A percentile compares a stretch with the other conserved stretches of the same genome.
phyloP scores from a whole-genome alignment of 2,888 invertebrate species.

The Cephus rjabovi region DNA sequence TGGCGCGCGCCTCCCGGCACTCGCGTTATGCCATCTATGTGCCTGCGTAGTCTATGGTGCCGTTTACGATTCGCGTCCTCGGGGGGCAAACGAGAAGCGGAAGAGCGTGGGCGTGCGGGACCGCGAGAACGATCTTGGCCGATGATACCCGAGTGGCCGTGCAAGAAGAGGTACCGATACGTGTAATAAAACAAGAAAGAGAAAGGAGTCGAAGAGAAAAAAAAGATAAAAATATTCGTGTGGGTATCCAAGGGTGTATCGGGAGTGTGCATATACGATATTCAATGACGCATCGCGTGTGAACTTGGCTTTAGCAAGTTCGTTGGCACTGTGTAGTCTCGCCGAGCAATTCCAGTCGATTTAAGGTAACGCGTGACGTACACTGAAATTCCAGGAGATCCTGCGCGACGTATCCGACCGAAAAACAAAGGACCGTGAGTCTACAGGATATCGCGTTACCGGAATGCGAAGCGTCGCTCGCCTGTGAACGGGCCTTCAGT shows the following conservation, averaged over 20 bases:
- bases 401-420: background rate
- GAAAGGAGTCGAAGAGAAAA: background rate
- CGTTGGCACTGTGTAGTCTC: background rate
- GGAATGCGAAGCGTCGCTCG: background rate
- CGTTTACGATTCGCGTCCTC: background rate
- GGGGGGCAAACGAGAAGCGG: conserved; percentile 33
- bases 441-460: background rate
- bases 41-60: background rate
- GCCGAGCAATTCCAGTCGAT: background rate
- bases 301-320: background rate
- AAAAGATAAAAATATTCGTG: background rate
- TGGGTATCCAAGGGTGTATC: background rate
- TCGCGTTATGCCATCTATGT: background rate
- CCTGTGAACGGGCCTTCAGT: conserved; percentile 15
- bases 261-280: background rate
- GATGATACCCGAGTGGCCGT: background rate
- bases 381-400: conserved; percentile 15
- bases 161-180: background rate
- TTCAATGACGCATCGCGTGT: background rate
- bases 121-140: background rate
- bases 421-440: background rate
- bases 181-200: background rate
- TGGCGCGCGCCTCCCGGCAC: background rate
- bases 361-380: background rate
- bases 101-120: conserved; percentile 39